Base-by-base conservation (phyloP, 2,888 invertebrate genomes). In the Octonoba sinensis region DNA sequence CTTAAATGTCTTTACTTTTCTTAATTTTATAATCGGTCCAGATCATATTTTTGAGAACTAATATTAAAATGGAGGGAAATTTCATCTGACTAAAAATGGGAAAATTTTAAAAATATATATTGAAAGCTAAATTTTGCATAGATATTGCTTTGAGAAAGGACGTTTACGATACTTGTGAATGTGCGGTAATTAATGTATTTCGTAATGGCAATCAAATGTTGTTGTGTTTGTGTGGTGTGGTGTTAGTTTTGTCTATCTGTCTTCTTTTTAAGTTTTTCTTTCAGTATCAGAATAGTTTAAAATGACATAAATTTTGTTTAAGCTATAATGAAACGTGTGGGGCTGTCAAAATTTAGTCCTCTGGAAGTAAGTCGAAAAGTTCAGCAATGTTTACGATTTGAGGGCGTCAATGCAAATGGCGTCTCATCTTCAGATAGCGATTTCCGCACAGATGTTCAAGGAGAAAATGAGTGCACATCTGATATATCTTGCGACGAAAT, bases 321-420 rank as follows among this genome's bases (percentile, higher is more conserved):
- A 69, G 62, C 47, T 18, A 83, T 81, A 70, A 84, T 84, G 84
- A 84, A 84, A 70, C 77, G 84, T 74, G 82, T 84, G n/a, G 79
- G 82, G 18, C 77, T 84, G 46, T 82, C 71, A 18, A 73, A 71
- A 46, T 76, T 84, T 27, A 84, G 82, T 51, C 70, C 82, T 13
- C 60, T 74, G n/a, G 75, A 74, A 56, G 71, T 75, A 15, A 79
- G 79, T 65, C 78, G 79, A 16, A 79, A 70, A 62, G 74, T 77
- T 22, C 83, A 79, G 36, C 79, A 75, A 75, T 79, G 76, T 78
- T 78, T 75, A 73, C 72, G 83, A 64, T 69, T 73, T 60, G 83
- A 78, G 71, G 83, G 83, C 77, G 83, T 73, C 66, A 73, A 83
- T 83, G 67, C 83, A 83, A 83, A 83, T 82, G 84, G 84, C 77